These are phyloP conservation scores for Harlomillsia oculata DNA, from an alignment of 1,140 invertebrate genomes.

Conservation along the genomic window DNA sequence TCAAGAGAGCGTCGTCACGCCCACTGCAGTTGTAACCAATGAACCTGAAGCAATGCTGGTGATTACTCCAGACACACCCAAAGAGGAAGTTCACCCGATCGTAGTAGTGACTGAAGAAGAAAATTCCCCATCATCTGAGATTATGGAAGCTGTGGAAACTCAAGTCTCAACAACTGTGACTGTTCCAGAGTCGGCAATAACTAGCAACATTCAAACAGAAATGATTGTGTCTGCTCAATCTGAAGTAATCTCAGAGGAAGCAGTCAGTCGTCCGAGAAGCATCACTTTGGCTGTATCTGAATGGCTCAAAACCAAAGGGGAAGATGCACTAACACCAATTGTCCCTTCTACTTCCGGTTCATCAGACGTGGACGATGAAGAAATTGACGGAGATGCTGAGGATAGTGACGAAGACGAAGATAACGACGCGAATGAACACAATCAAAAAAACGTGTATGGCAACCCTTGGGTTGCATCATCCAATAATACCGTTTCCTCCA, in stretches of 20 bases:
- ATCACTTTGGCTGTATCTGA: conserved; percentile 35
- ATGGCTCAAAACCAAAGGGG: conserved; percentile 35
- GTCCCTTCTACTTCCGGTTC: conserved; percentile 4
- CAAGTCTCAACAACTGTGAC: neutral
- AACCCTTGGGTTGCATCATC: conserved; percentile 33
- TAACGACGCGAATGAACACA: conserved; percentile 21
- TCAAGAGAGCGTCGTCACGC: no score
- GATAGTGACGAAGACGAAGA: conserved; percentile 14
- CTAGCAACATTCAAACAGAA: neutral
- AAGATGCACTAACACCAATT: conserved; percentile 31
- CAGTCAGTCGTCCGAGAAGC: conserved; percentile 27
- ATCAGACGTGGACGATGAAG: conserved; percentile 16
- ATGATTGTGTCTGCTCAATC: neutral
- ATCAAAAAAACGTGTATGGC: conserved; percentile 35
- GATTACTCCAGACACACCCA: no score
- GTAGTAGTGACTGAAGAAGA: no score
- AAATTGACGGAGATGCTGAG: conserved; percentile 16
- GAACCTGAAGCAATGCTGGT: conserved; percentile 9
- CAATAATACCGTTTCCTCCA: conserved; percentile 23
- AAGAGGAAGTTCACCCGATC: no score
- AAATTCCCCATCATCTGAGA: no score
- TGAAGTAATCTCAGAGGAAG: neutral
- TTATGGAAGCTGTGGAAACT: no score
- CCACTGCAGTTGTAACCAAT: no score
- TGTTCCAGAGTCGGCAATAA: neutral